Evolutionary conservation across 2,113 vertebrate species (phyloP), one percentile per base, ranked within the genome.

Genomic region (Scomber scombrus): DNA sequence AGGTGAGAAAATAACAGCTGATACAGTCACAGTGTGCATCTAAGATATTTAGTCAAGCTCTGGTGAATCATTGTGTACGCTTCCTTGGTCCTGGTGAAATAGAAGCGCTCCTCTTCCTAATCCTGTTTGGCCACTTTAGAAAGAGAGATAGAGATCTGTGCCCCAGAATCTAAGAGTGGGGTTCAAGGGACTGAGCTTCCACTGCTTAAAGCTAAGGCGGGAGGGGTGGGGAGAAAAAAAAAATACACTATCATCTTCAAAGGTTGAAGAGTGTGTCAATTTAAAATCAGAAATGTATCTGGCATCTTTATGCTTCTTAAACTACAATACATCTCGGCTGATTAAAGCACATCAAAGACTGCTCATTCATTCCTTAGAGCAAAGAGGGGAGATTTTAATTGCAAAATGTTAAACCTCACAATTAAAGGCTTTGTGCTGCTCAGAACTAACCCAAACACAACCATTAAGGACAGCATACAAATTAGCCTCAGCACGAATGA

Each of bases 401-500:
- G 96, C 95, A 95, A 96, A 97, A 96, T 95, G 97, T 97, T 97
- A 98, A 97, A 97, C 94, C 95, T 96, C 94, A 97, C 96, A 97
- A 97, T 97, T 98, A 98, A 96, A 96, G 96, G 93, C 95, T 95
- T 94, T 95, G 94, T 95, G 94, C 95, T 95, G 92, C 95, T 96
- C 95, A 95, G 96, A 96, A 93, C 93, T 93, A 96, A 95, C 94
- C 96, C 95, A 97, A 97, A 97, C 95, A 95, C 90, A 85, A 93
- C 92, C 86, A 93, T 94, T 93, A 93, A 93, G 93, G 89, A 93
- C 91, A 86, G 95, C 95, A 96, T 96, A 95, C 95, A 96, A 96
- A 97, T 96, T 90, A 96, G 95, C 89, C 94, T 90, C 61, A n/a
- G 58, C 79, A 21, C 54, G 47, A 68, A 49, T 45, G 80, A 74